Conservation (phyloP, 2,888 invertebrate species). For the Ophraella communa region DNA sequence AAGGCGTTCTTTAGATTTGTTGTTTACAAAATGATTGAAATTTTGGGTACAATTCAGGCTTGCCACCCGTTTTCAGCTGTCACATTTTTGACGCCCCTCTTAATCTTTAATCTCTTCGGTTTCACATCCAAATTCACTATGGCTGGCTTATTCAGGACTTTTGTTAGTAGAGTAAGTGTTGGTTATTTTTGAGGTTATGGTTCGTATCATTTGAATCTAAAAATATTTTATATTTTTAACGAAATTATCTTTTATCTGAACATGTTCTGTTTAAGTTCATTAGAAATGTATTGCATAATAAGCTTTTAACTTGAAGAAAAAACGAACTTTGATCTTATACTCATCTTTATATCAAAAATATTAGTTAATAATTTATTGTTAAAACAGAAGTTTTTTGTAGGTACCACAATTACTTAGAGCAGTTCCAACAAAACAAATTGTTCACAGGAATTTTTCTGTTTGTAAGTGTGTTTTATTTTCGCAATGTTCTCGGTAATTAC, state of each 20-base stretch:
- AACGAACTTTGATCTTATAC: not conserved
- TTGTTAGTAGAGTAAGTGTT: not conserved
- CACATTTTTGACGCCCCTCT: no score
- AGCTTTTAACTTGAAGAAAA: not conserved
- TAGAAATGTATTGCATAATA: not conserved
- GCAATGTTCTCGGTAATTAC: no score
- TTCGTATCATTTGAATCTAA: not conserved
- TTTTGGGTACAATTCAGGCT: no score
- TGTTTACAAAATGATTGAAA: no score
- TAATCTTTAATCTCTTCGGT: not conserved
- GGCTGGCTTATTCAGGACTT: conserved; percentile 4
- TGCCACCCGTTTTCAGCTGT: no score
- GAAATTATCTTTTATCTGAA: no score
- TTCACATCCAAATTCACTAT: not conserved
- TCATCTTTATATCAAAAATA: no score
- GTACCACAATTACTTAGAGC: conserved; percentile 38
- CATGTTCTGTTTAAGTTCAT: not conserved
- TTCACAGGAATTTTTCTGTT: conserved; percentile 24
- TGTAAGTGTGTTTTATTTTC: no score
- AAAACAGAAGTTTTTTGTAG: no score
- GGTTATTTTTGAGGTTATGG: not conserved
- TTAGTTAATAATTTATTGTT: no score
- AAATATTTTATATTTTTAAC: no score
- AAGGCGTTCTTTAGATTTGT: no score
- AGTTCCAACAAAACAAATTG: conserved; percentile 21